Evolutionary conservation across 2,888 invertebrate species (phyloP).

Genomic region (Ceriagrion tenellum): DNA sequence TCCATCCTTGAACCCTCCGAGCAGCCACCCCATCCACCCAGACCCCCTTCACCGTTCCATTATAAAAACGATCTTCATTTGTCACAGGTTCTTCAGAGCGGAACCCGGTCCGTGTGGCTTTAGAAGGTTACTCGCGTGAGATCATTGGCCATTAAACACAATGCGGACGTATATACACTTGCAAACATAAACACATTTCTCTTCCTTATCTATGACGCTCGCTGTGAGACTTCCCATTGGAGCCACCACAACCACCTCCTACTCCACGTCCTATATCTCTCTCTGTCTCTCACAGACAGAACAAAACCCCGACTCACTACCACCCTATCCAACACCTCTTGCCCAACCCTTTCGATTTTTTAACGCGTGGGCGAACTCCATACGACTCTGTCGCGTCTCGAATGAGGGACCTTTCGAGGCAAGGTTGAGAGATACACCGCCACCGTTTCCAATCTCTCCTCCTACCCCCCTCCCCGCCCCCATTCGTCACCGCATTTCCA

Average conservation of each 20-base stretch:
- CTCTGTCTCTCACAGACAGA: not conserved
- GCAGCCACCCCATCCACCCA: too few relatives aligned
- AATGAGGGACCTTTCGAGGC: not conserved
- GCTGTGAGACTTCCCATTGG: not conserved
- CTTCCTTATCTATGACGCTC: not conserved
- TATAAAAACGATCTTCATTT: conserved; percentile 32
- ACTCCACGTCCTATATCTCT: too few relatives aligned
- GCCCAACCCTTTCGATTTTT: not conserved
- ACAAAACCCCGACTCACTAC: not conserved
- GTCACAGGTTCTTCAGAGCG: not conserved
- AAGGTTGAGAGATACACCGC: not conserved
- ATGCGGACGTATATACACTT: not conserved
- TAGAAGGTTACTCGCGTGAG: conserved; percentile 20
- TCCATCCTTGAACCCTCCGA: not conserved
- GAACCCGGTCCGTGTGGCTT: not conserved
- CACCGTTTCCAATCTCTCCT: too few relatives aligned
- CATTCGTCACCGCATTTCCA: not conserved
- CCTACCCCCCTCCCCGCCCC: too few relatives aligned
- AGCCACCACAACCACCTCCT: not conserved
- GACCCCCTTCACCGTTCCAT: not conserved
- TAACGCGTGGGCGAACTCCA: not conserved
- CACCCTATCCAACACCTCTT: not conserved
- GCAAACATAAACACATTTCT: conserved; percentile 29
- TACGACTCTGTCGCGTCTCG: not conserved
- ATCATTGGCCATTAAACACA: conserved; percentile 12